Evolutionary conservation across 1,140 invertebrate genomes (phyloP).

Genomic region (Lutraria rhynchaena): DNA sequence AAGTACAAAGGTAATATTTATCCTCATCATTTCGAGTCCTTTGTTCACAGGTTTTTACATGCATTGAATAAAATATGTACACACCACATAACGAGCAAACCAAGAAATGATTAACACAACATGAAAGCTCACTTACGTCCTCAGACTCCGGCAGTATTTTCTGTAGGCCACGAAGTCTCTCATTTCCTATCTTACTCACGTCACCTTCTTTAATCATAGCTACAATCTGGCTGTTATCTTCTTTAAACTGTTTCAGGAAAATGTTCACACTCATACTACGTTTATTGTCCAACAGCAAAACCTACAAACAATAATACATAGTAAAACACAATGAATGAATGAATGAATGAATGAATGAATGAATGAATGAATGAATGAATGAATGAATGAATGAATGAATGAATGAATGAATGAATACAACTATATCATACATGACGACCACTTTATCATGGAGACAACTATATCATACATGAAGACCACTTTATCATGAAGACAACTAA

Average conservation of each 20-base stretch:
- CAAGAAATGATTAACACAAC: too few relatives aligned
- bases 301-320: slow-evolving; percentile 41
- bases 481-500: too few relatives aligned
- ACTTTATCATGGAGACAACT: too few relatives aligned
- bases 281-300: slow-evolving; percentile 86
- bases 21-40: too few relatives aligned
- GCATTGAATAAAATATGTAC: too few relatives aligned
- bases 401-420: slow-evolving; percentile 15
- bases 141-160: slow-evolving; percentile 97
- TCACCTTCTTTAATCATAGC: slow-evolving; percentile 92
- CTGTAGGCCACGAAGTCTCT: slow-evolving; percentile 94
- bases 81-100: too few relatives aligned
- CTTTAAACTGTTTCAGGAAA: slow-evolving; percentile 96
- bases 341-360: slow-evolving; percentile 39
- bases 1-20: too few relatives aligned
- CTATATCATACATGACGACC: too few relatives aligned
- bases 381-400: slow-evolving; percentile 40
- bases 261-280: slow-evolving; percentile 98
- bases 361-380: slow-evolving; percentile 39
- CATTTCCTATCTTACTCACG: slow-evolving; percentile 94
- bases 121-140: slow-evolving; percentile 88
- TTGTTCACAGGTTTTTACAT: too few relatives aligned
- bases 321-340: background rate
- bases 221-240: slow-evolving; percentile 94
- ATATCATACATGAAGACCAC: too few relatives aligned